phyloP scores from a whole-genome alignment of 2,888 invertebrate genomes.

The Parthenolecanium corni region DNA sequence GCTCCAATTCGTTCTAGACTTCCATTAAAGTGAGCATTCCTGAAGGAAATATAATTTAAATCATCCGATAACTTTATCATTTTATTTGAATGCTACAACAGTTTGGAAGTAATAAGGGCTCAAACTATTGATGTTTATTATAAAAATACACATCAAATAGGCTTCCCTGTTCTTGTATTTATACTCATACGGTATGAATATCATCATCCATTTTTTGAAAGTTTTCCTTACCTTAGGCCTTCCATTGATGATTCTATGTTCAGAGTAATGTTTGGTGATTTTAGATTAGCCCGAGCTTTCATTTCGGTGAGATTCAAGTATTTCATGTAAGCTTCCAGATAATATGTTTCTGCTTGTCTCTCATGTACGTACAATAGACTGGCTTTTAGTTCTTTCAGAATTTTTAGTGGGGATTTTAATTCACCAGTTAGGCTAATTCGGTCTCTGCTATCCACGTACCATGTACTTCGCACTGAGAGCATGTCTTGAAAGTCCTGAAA shows the following conservation, averaged over 20 bases:
- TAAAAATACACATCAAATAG: no score
- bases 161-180: no score
- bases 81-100: neutral
- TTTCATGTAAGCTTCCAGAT: slow-evolving; percentile 33
- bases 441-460: slow-evolving; percentile 37
- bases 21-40: slow-evolving; percentile 35
- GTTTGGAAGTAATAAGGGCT: neutral
- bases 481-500: slow-evolving; percentile 33
- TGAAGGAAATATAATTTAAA: slow-evolving; percentile 10
- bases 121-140: no score
- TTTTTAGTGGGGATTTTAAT: slow-evolving; percentile 39
- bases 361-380: slow-evolving; percentile 35
- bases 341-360: slow-evolving; percentile 33
- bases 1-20: slow-evolving; percentile 40
- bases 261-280: slow-evolving; percentile 32
- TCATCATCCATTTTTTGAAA: no score
- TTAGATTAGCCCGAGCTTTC: slow-evolving; percentile 32
- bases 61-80: neutral
- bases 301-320: slow-evolving; percentile 33
- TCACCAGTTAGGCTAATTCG: slow-evolving; percentile 36
- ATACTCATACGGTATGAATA: no score
- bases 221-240: slow-evolving; percentile 33
- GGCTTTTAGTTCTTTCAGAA: slow-evolving; percentile 37
- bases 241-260: slow-evolving; percentile 33
- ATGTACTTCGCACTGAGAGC: slow-evolving; percentile 36